phyloP scores from a whole-genome alignment of 2,797 vertebrate species.

The Tragopan temminckii region DNA sequence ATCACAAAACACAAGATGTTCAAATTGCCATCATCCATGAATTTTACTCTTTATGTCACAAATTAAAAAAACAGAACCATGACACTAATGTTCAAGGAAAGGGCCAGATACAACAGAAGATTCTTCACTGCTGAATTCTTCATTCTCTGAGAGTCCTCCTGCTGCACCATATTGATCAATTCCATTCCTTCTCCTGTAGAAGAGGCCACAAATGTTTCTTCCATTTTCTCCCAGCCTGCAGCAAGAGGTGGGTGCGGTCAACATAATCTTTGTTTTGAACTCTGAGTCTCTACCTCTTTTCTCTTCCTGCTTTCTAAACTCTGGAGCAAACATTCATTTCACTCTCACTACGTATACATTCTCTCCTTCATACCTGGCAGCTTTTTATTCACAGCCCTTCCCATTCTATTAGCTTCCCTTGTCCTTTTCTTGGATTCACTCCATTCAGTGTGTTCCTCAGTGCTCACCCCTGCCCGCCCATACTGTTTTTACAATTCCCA shows the following conservation, averaged over 20 bases:
- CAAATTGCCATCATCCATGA: conserved; percentile 26
- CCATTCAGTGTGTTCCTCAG: not conserved
- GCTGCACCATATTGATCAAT: conserved; percentile 71
- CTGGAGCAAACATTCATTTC: not conserved
- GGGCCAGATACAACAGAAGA: conserved; percentile 18
- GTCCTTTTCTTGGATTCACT: not conserved
- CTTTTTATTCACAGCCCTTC: not conserved
- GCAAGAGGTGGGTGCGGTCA: not conserved
- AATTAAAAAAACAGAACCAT: conserved; percentile 63
- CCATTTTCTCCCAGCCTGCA: conserved; percentile 58
- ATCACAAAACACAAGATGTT: conserved; percentile 52
- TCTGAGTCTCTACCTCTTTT: not conserved
- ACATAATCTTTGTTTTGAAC: not conserved
- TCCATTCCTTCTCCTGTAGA: conserved; percentile 78
- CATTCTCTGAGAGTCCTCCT: not conserved
- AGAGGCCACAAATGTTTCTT: conserved; percentile 77
- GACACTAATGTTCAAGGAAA: conserved; percentile 55
- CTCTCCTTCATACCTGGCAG: not conserved
- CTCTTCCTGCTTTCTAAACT: not conserved
- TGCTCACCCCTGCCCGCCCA: not conserved
- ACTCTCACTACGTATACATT: not conserved
- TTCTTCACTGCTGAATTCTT: not conserved
- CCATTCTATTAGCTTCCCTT: not conserved
- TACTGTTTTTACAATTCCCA: not conserved
- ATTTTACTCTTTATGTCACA: conserved; percentile 38